These are phyloP conservation scores for Rhineura floridana DNA, from an alignment of 2,113 vertebrate genomes.

Conservation along the genomic window DNA sequence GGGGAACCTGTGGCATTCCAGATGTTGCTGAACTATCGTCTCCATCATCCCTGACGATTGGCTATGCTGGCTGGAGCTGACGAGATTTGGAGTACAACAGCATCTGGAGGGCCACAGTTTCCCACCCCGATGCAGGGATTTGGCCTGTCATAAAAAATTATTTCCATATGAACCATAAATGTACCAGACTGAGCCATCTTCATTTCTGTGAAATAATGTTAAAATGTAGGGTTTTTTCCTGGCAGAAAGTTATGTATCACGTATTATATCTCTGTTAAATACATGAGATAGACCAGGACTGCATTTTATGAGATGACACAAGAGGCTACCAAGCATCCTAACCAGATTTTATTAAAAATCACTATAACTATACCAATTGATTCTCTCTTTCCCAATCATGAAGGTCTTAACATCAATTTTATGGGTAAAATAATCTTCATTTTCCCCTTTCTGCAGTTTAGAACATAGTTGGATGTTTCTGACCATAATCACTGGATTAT, in stretches of 20 bases:
- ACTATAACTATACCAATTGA: neutral
- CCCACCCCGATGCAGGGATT: neutral
- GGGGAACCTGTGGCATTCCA: too few relatives aligned
- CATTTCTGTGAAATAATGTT: neutral
- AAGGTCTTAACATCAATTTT: neutral
- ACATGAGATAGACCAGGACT: neutral
- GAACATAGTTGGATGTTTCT: neutral
- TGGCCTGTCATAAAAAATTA: neutral
- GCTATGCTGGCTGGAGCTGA: neutral
- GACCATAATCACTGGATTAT: neutral
- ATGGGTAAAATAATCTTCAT: neutral
- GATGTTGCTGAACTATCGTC: too few relatives aligned
- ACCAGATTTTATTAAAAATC: neutral
- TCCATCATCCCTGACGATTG: too few relatives aligned
- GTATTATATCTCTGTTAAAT: neutral
- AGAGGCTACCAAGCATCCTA: neutral
- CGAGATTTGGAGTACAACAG: neutral
- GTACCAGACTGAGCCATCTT: neutral
- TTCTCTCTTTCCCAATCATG: neutral
- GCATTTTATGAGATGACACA: neutral
- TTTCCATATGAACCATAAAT: neutral
- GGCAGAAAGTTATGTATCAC: neutral
- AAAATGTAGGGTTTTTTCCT: neutral
- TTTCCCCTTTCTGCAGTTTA: neutral
- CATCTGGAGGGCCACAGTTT: too few relatives aligned